Percentiles rank a stretch among this genome's conserved stretches.
phyloP scores from a whole-genome alignment of 2,113 vertebrate genomes.

The Sigmodon hispidus region DNA sequence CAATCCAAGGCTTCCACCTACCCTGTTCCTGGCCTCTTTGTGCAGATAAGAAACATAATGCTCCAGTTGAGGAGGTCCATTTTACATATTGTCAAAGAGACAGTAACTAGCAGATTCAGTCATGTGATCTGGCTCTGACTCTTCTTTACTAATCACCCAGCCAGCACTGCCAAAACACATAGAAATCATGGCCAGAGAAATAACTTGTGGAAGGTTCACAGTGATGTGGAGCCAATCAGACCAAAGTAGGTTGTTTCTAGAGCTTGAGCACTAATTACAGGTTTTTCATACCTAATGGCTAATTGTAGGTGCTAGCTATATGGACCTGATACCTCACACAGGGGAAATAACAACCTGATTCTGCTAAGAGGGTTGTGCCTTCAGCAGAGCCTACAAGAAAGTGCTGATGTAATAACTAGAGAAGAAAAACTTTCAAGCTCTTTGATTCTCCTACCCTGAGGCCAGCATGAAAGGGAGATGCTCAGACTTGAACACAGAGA shows the following conservation, averaged over 20 bases:
- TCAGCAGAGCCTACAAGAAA: background rate
- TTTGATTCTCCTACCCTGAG: accelerated
- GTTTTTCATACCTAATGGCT: background rate
- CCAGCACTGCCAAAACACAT: background rate
- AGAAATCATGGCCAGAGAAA: background rate
- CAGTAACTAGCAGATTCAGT: background rate
- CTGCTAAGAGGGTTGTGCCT: background rate
- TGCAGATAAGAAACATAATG: background rate
- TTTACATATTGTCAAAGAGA: background rate
- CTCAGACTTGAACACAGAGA: background rate
- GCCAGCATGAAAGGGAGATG: background rate
- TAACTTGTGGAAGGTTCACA: background rate
- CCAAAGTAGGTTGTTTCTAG: background rate
- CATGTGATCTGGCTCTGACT: background rate
- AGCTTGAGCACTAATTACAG: background rate
- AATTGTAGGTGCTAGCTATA: background rate
- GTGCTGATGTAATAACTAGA: accelerated
- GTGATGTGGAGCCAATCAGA: background rate
- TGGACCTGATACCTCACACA: background rate
- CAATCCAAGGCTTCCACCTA: background rate
- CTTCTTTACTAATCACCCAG: background rate
- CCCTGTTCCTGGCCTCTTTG: too few relatives aligned
- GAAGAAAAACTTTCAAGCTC: too few relatives aligned
- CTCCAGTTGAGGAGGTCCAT: background rate
- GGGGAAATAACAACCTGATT: background rate